Evolutionary conservation across 37 sponge, comb jelly and placozoan genomes (phyloP).

Genomic region (Beroe forskalii): DNA sequence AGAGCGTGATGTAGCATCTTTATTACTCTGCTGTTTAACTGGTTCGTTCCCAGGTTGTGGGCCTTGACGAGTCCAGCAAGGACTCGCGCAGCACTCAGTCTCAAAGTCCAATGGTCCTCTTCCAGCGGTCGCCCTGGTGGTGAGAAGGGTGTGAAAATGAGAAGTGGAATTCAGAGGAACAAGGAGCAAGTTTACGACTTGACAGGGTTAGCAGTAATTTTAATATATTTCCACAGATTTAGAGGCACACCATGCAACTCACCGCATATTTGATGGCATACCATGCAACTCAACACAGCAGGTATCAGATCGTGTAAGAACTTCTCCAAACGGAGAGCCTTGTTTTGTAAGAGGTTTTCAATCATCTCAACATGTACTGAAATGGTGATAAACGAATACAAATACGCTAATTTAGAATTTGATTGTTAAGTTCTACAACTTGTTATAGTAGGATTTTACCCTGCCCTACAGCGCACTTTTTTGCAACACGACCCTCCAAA

Average conservation of each 20-base stretch:
- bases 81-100: not conserved
- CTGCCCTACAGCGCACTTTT: too few relatives aligned
- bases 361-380: constrained; percentile 83
- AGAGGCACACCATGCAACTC: too few relatives aligned
- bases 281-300: constrained; percentile 72
- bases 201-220: too few relatives aligned
- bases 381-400: too few relatives aligned
- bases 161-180: too few relatives aligned
- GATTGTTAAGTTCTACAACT: too few relatives aligned
- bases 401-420: too few relatives aligned
- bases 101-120: constrained; percentile 49
- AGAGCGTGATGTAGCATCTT: constrained; percentile 63
- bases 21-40: constrained; percentile 23
- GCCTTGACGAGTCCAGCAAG: constrained; percentile 34
- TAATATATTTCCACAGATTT: too few relatives aligned
- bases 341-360: constrained; percentile 82
- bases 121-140: constrained; percentile 22
- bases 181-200: too few relatives aligned
- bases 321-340: constrained; percentile 77
- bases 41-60: constrained; percentile 57
- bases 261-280: constrained; percentile 79
- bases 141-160: too few relatives aligned
- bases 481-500: too few relatives aligned
- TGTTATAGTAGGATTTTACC: too few relatives aligned
- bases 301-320: constrained; percentile 91